A percentile compares a stretch with the other conserved stretches of the same genome.
These are phyloP conservation scores for Phragmatobia fuliginosa DNA, from an alignment of 2,888 invertebrate genomes.

Conservation along the genomic window DNA sequence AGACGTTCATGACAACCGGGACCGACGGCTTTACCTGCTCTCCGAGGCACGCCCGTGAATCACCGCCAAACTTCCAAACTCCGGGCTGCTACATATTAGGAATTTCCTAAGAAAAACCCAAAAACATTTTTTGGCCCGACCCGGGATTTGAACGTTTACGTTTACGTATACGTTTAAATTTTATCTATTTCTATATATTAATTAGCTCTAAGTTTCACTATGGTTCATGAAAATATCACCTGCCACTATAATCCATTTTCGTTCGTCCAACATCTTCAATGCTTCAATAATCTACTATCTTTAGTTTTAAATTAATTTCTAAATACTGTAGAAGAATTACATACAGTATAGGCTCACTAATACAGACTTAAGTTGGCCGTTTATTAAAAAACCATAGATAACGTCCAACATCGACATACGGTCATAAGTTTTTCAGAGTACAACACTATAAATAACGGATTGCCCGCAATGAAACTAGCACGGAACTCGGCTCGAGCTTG, in stretches of 20 bases:
- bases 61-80: too few relatives aligned
- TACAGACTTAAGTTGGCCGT: not conserved
- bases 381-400: not conserved
- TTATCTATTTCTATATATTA: too few relatives aligned
- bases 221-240: not conserved
- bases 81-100: too few relatives aligned
- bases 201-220: not conserved
- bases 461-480: slow-evolving; percentile 11
- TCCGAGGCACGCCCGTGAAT: too few relatives aligned
- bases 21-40: too few relatives aligned
- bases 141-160: too few relatives aligned
- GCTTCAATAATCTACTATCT: not conserved
- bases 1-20: too few relatives aligned
- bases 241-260: not conserved
- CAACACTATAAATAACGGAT: slow-evolving; percentile 2
- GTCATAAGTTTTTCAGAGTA: not conserved
- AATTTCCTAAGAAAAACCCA: too few relatives aligned
- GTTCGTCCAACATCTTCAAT: not conserved
- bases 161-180: too few relatives aligned
- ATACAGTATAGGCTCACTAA: not conserved
- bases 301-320: not conserved
- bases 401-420: not conserved
- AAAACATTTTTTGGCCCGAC: too few relatives aligned
- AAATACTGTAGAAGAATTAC: not conserved
- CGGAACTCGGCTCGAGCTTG: slow-evolving; percentile 31